phyloP scores from a whole-genome alignment of 1,140 invertebrate species.

The Trichonephila inaurata region DNA sequence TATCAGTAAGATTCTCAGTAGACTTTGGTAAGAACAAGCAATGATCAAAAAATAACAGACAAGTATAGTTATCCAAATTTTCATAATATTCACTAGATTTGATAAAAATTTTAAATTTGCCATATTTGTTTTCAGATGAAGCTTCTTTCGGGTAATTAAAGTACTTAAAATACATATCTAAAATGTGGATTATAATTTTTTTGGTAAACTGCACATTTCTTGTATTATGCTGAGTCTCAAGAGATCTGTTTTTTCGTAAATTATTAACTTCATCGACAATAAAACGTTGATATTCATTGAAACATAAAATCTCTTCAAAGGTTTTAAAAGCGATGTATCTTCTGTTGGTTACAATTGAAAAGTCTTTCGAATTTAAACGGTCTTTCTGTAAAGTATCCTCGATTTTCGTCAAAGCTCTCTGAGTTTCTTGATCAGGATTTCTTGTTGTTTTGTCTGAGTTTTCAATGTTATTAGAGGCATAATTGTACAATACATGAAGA shows the following conservation, averaged over 20 bases:
- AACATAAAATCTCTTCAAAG: conserved; percentile 8
- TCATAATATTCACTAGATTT: conserved; percentile 23
- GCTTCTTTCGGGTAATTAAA: neutral
- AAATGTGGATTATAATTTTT: neutral
- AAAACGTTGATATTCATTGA: neutral
- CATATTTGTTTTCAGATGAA: neutral
- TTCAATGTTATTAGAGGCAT: conserved; percentile 21
- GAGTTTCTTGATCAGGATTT: neutral
- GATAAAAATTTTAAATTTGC: neutral
- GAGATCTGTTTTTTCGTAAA: neutral
- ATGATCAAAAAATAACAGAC: conserved; percentile 37
- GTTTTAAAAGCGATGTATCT: neutral
- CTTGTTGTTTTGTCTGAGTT: neutral
- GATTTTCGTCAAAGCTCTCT: neutral
- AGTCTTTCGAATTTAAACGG: neutral
- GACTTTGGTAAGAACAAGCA: neutral
- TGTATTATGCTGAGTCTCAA: neutral
- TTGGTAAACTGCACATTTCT: neutral
- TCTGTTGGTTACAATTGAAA: neutral
- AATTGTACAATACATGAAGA: neutral
- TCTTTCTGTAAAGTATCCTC: neutral
- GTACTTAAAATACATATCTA: neutral
- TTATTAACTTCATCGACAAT: neutral
- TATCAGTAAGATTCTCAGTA: neutral
- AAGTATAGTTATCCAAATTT: conserved; percentile 38